Base-by-base conservation (phyloP, 2,888 invertebrate genomes). In the Perdita meconis region DNA sequence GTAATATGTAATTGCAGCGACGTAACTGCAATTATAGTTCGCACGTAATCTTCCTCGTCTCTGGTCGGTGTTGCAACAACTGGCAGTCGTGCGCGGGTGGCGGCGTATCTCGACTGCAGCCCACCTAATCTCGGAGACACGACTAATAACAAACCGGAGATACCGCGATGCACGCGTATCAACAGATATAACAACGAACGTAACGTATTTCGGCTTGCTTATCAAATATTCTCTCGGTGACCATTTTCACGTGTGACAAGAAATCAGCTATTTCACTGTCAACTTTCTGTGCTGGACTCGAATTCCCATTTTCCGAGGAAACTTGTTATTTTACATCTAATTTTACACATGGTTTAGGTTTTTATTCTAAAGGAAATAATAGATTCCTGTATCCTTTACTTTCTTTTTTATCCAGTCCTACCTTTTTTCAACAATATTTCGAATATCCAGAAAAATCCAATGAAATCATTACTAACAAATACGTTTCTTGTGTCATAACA, bases 21-120 rank as follows among this genome's bases (percentile, higher is more conserved):
- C 74, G 70, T 66, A 67, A 70, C 67, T 50, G 64, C 71, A 76
- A 80, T 80, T 80, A 80, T 44, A 71, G 67, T 75, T 65, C 57
- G 65, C 59, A 53, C 67, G 42, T 77, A 78, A 78, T 80, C 79
- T 80, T 63, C 65, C 47, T 65, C 51, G 38, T 36, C 66, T 60
- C 53, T 64, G 65, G 66, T 61, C 51, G n/a, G n/a, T 34, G 63
- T 34, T 19, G 30, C 22, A 53, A 53, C 64, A 40, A 57, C 59
- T 42, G 56, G 40, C 53, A 61, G 50, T 47, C n/a, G n/a, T 61
- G 36, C 47, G 47, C 47, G 22, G 24, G 51, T 1, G 12, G 30
- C 22, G 53, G 67, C 60, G 22, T 74, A 74, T 79, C 79, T 68
- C 55, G 59, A 16, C 65, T 16, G 40, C 38, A 64, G 61, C 79